A percentile compares a stretch with the other conserved stretches of the same genome.
phyloP scores from a whole-genome alignment of 2,888 invertebrate genomes.

The Aphrophora alni region DNA sequence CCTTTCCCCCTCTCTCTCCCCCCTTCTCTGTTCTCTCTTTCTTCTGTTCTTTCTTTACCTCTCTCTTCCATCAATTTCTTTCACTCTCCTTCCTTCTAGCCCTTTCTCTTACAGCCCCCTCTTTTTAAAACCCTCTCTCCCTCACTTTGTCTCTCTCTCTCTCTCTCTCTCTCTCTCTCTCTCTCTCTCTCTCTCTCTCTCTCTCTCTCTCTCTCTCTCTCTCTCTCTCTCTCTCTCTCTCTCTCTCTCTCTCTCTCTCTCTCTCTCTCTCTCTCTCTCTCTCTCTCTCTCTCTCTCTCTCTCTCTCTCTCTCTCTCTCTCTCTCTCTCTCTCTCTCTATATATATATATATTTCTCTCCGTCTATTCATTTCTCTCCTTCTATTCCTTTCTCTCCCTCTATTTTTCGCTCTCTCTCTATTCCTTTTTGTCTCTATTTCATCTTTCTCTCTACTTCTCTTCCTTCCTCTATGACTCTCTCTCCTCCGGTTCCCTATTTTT shows the following conservation, averaged over 20 bases:
- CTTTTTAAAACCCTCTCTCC: not conserved
- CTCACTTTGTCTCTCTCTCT: slow-evolving; percentile 9
- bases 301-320: too few species aligned
- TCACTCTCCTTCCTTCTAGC: slow-evolving; percentile 6
- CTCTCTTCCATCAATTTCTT: too few species aligned
- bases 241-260: too few species aligned
- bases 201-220: not conserved
- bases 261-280: too few species aligned
- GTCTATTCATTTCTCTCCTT: not conserved
- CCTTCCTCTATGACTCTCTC: not conserved
- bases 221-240: not conserved
- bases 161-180: not conserved
- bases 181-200: not conserved
- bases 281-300: too few species aligned
- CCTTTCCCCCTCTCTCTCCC: too few species aligned
- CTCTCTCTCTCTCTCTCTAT: too few species aligned
- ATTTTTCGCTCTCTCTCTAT: not conserved
- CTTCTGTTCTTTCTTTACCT: too few species aligned
- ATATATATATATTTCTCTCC: not conserved
- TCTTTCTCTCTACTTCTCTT: not conserved
- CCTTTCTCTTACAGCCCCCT: not conserved
- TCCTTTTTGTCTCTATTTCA: not conserved
- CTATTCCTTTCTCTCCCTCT: too few species aligned
- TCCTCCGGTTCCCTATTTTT: not conserved
- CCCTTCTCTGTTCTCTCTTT: too few species aligned